Base-by-base conservation (phyloP, 2,113 vertebrate species). In the Vulpes ferrilata region DNA sequence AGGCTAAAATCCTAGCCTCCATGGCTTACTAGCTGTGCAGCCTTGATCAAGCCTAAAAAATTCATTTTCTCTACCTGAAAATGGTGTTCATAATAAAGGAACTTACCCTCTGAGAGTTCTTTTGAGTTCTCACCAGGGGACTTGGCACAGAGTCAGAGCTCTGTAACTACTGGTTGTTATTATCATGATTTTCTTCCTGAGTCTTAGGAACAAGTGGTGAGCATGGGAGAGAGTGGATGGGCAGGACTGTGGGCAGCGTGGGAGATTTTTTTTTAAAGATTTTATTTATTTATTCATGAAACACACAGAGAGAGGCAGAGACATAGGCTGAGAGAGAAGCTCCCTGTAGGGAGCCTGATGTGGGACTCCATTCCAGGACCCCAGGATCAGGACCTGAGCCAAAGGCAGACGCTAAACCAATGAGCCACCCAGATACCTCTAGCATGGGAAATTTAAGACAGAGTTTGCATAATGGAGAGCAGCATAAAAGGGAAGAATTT, bases 131-230 rank as follows among this genome's bases (percentile, higher is more conserved):
- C 43, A 30, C 23, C 53, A 48, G 27, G 81, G 27, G 25, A 23
- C 53, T 2, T 17, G 16, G 43, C 16, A 16, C 43, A 20, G 22
- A 74, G 43, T 1, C 85, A 19, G 35, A 64, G 48, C 59, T 55
- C 81, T 23, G 0, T 35, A 35, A 16, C 43, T 3, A 0, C 4
- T 19, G 2, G 19, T 67, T 87, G 27, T 43, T 32, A 10, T 4
- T 7, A 23, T n/a, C 55, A 4, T 0, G 0, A 30, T 13, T 16
- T 1, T 32, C 17, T 48, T 27, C n/a, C 8, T 30, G n/a, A 35
- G 60, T 19, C 76, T 35, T 1, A 7, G 6, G 69, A 53, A 30
- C 22, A 7, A 16, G 4, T 0, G 23, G 15, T 2, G 59, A 90
- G 53, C 38, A 2, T 4, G 51, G 11, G 59, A 84, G 76, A 74